Evolutionary conservation across 2,888 invertebrate genomes (phyloP).

Genomic region (Monochamus alternatus): DNA sequence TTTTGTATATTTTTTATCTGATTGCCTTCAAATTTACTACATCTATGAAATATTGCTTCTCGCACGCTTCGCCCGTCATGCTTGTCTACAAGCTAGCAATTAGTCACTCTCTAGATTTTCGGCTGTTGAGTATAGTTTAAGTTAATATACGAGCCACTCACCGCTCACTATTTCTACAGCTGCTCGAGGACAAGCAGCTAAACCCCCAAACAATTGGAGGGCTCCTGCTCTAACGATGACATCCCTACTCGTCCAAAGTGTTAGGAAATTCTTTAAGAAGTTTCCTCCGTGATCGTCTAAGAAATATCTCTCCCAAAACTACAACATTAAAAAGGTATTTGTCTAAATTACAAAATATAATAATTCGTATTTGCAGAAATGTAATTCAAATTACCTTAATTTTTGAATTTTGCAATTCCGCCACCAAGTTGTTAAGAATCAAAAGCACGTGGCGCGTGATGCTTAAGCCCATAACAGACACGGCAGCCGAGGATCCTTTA

Average conservation of each 20-base stretch:
- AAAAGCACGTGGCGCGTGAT: constrained; percentile 73
- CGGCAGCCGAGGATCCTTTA: constrained; percentile 70
- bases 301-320: constrained; percentile 67
- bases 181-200: constrained; percentile 65
- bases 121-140: no score
- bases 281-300: constrained; percentile 57
- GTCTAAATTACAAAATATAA: no score
- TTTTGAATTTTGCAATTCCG: constrained; percentile 71
- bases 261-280: constrained; percentile 68
- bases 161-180: constrained; percentile 65
- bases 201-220: constrained; percentile 72
- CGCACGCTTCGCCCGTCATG: no score
- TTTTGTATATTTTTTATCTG: no score
- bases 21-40: no score
- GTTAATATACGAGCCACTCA: constrained; percentile 44
- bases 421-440: constrained; percentile 73
- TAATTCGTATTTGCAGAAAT: no score
- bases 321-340: constrained; percentile 10
- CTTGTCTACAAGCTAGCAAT: no score
- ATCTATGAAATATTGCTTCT: no score
- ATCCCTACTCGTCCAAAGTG: constrained; percentile 73
- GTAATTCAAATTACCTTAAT: constrained; percentile 66
- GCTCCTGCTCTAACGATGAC: constrained; percentile 73
- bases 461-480: constrained; percentile 74
- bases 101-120: no score